These are phyloP conservation scores for Prolemur simus DNA, from an alignment of 2,113 vertebrate genomes.

Conservation along the genomic window DNA sequence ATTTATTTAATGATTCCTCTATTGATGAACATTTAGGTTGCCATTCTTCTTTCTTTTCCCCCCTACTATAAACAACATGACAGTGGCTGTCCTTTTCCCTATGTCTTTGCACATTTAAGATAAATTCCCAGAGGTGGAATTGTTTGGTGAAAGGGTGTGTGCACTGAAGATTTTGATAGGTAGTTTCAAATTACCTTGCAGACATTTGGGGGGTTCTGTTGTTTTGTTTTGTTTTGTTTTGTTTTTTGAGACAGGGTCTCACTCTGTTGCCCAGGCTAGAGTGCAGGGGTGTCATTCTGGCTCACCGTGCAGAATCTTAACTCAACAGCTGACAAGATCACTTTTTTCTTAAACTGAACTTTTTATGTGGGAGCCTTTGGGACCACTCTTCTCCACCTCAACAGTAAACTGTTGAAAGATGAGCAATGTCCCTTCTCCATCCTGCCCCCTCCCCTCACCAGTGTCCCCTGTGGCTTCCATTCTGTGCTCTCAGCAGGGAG, in stretches of 20 bases:
- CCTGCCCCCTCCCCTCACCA: neutral
- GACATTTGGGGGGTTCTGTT: neutral
- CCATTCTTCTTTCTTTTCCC: too few species aligned
- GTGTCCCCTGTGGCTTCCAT: neutral
- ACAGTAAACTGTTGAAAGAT: neutral
- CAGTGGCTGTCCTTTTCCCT: neutral
- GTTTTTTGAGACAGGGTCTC: too few species aligned
- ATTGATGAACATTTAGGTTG: too few species aligned
- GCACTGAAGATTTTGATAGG: neutral
- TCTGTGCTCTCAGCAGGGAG: neutral
- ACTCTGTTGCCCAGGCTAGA: too few species aligned
- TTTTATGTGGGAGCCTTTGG: neutral
- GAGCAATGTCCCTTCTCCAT: too few species aligned
- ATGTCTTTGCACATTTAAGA: neutral
- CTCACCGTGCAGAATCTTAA: neutral
- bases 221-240: too few species aligned
- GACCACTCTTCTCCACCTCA: neutral
- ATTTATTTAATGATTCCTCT: neutral
- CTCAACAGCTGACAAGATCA: neutral
- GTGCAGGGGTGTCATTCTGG: too few species aligned
- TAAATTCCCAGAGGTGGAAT: neutral
- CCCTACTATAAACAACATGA: neutral
- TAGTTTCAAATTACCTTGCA: neutral
- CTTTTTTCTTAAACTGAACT: neutral
- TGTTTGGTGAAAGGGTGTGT: neutral